Evolutionary conservation across 2,888 invertebrate species (phyloP).

Genomic region (Aphodius sticticus): DNA sequence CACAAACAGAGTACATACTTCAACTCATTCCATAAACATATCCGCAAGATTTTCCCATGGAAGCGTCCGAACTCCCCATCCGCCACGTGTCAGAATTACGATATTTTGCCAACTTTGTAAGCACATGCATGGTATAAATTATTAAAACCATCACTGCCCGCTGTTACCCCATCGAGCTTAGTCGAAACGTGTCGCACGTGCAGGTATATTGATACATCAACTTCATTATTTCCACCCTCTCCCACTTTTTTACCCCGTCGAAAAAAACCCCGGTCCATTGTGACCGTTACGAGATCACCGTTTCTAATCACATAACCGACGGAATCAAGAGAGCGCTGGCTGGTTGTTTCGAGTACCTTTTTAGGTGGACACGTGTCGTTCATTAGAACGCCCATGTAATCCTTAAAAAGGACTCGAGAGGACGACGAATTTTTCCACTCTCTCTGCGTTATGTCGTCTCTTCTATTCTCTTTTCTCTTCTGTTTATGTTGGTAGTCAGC

Average conservation of each 20-base stretch:
- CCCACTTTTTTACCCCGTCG: slow-evolving; percentile 8
- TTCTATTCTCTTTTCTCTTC: background rate
- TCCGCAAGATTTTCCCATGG: background rate
- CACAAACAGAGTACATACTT: background rate
- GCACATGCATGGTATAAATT: background rate
- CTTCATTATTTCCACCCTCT: slow-evolving; percentile 20
- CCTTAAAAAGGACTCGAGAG: slow-evolving; percentile 31
- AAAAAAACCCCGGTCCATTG: slow-evolving; percentile 19
- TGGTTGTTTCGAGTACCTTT: slow-evolving; percentile 20
- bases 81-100: background rate
- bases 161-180: background rate
- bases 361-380: slow-evolving; percentile 33
- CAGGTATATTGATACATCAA: slow-evolving; percentile 17
- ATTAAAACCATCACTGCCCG: background rate
- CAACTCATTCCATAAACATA: background rate
- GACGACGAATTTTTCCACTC: background rate
- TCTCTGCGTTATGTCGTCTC: background rate
- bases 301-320: slow-evolving; percentile 24
- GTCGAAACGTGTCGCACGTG: slow-evolving; percentile 12
- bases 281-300: slow-evolving; percentile 7
- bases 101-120: background rate
- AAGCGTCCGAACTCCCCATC: background rate
- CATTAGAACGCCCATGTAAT: slow-evolving; percentile 32
- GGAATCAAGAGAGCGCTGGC: slow-evolving; percentile 17
- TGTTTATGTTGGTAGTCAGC: background rate